phyloP scores from a whole-genome alignment of 2,113 vertebrate genomes.

The Vanacampus margaritifer region DNA sequence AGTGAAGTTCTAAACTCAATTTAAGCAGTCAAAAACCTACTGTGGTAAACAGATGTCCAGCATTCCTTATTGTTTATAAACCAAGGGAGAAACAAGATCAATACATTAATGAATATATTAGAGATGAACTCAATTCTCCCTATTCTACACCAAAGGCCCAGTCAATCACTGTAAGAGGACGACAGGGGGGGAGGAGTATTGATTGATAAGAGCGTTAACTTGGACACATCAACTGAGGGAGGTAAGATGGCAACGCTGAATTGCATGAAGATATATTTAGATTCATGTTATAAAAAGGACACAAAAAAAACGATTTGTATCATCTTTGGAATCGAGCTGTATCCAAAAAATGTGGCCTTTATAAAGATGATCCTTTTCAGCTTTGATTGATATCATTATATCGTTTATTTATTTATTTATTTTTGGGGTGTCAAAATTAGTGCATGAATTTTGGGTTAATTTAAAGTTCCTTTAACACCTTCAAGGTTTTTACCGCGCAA shows the following conservation, averaged over 20 bases:
- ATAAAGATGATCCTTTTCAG: too few relatives aligned
- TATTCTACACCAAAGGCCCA: constrained; percentile 18
- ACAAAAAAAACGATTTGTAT: too few relatives aligned
- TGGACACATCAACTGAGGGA: constrained; percentile 13
- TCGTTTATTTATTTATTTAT: too few relatives aligned
- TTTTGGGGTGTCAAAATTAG: too few relatives aligned
- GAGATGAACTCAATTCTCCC: constrained; percentile 35
- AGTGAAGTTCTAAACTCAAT: neutral
- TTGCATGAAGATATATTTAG: too few relatives aligned
- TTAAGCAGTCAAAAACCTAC: neutral
- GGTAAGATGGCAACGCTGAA: constrained; percentile 2
- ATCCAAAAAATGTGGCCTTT: too few relatives aligned
- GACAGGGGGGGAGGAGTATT: constrained; percentile 39
- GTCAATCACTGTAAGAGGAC: constrained; percentile 46
- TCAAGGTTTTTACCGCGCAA: too few relatives aligned
- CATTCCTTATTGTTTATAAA: constrained; percentile 34
- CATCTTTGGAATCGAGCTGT: too few relatives aligned
- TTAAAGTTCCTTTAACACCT: too few relatives aligned
- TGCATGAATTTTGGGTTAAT: too few relatives aligned
- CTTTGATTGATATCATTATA: too few relatives aligned
- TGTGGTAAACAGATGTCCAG: constrained; percentile 4
- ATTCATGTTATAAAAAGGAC: constrained; percentile 1
- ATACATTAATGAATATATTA: constrained; percentile 72
- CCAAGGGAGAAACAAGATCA: constrained; percentile 44
- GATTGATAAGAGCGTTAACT: constrained; percentile 47